phyloP scores from a whole-genome alignment of 2,888 invertebrate genomes.

The Ligdia adustata region DNA sequence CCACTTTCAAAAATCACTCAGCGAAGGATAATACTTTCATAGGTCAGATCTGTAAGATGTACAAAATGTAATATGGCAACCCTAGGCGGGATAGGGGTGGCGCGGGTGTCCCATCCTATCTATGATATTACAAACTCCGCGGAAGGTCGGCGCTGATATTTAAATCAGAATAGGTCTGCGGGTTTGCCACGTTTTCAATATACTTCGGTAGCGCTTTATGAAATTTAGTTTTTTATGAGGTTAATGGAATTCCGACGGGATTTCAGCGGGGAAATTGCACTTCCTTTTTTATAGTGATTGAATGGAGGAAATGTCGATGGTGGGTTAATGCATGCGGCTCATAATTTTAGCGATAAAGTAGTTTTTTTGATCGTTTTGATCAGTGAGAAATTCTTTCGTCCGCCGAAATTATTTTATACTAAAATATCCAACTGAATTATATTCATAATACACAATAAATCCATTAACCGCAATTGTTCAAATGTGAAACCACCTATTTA shows the following conservation, averaged over 20 bases:
- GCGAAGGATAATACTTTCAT: background rate
- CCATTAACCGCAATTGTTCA: too few species aligned
- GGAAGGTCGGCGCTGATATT: slow-evolving; percentile 30
- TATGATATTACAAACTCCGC: slow-evolving; percentile 25
- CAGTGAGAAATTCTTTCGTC: background rate
- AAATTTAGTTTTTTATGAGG: slow-evolving; percentile 32
- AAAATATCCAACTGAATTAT: too few species aligned
- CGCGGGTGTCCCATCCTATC: slow-evolving; percentile 18
- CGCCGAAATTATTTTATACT: too few species aligned
- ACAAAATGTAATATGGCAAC: slow-evolving; percentile 20
- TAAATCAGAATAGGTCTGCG: slow-evolving; percentile 32
- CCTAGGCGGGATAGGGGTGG: slow-evolving; percentile 20
- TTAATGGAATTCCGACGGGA: slow-evolving; percentile 25
- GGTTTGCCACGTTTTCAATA: slow-evolving; percentile 32
- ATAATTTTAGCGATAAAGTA: too few species aligned
- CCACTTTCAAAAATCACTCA: too few species aligned
- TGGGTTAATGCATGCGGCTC: slow-evolving; percentile 1
- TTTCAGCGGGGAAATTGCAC: slow-evolving; percentile 27
- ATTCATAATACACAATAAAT: too few species aligned
- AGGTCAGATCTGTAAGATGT: slow-evolving; percentile 1
- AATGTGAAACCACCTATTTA: too few species aligned
- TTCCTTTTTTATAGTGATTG: slow-evolving; percentile 22
- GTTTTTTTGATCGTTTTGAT: background rate
- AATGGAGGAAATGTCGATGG: slow-evolving; percentile 12
- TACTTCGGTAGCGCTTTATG: slow-evolving; percentile 31